Evolutionary conservation across 2,888 invertebrate genomes (phyloP), one percentile per base, ranked within the genome.

Genomic region (Sinodicranocentrus sp.): DNA sequence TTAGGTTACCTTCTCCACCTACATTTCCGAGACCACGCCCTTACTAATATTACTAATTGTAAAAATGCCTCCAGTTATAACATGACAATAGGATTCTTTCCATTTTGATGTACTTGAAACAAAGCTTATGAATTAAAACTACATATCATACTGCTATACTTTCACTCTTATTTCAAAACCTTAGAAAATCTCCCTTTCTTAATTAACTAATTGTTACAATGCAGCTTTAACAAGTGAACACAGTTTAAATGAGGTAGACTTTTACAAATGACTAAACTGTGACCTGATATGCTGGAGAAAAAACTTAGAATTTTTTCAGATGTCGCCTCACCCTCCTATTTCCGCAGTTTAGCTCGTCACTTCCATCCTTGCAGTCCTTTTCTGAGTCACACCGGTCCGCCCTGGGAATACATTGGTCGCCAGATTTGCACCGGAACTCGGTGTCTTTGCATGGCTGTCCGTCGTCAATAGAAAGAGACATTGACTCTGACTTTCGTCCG

Each of bases 401-500:
- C 54, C 85, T 79, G 8, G 86, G 71, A 71, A 87, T 82, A 28
- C 87, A 87, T 48, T 87, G 87, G 43, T 85, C 83, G 15, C 86
- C 87, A 1, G 85, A 85, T 39, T 82, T 84, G 59, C 87, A 87
- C 25, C 85, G 52, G 63, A 86, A 87, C 57, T 87, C 86, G 19
- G 68, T 54, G 1, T 67, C 59, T 28, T 72, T 77, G 44, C 86
- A 87, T 8, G 65, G 39, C 21, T 84, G 77, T 17, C 79, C 86
- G 68, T 87, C 85, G 21, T 85, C 86, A 43, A 86, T 84, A 10
- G 79, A 43, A 17, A 86, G 23, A 19, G 82, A 71, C 59, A 85
- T 57, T 17, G 85, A 85, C 54, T 87, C 87, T 2, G 82, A 61
- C 48, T 85, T 84, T 15, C 48, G 54, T 13, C 87, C 87, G 2